Conservation (phyloP, 2,113 vertebrate genomes). For the Arvicanthis niloticus region DNA sequence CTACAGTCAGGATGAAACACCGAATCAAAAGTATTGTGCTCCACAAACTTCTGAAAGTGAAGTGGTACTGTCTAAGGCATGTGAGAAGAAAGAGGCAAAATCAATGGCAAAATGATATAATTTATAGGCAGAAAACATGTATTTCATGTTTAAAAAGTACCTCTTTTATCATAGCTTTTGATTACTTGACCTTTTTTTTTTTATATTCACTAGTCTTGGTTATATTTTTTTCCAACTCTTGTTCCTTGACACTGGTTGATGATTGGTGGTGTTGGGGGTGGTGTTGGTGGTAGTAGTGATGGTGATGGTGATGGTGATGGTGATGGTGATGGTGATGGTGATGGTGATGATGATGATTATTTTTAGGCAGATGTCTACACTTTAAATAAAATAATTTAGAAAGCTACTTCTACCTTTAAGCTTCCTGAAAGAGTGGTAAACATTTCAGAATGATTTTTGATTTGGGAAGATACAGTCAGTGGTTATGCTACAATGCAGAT, state of each 20-base stretch:
- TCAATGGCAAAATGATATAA: neutral
- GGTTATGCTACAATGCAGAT: neutral
- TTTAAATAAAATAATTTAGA: constrained; percentile 36
- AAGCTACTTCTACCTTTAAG: neutral
- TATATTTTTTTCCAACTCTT: neutral
- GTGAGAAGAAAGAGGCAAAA: neutral
- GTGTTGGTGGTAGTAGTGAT: no score
- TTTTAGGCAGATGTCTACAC: neutral
- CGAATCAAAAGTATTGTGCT: neutral
- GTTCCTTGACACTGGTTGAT: neutral
- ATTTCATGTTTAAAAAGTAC: neutral
- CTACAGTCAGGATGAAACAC: neutral
- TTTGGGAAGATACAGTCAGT: constrained; percentile 25
- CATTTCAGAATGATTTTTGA: constrained; percentile 3
- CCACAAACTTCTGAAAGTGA: neutral
- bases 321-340: no score
- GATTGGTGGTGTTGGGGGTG: no score
- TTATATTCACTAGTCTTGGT: neutral
- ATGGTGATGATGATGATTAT: neutral
- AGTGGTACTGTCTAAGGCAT: neutral
- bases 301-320: no score
- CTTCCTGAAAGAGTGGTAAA: constrained; percentile 4
- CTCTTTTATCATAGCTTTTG: neutral
- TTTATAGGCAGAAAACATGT: neutral
- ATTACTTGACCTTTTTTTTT: neutral